Evolutionary conservation across 1,140 invertebrate genomes (phyloP).

Genomic region (Onthophagus taurus): DNA sequence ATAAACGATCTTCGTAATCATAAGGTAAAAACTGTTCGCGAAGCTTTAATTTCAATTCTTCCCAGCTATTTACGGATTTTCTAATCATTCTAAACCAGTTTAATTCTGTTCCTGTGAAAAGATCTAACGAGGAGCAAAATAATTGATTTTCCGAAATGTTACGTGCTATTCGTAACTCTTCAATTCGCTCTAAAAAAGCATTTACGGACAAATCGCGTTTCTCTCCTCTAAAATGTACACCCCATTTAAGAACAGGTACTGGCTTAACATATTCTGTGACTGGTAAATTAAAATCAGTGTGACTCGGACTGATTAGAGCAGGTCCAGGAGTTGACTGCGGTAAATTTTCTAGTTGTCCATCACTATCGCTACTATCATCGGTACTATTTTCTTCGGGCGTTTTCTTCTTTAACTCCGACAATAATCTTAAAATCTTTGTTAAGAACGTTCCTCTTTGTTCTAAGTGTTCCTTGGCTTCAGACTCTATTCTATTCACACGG

Average conservation of each 20-base stretch:
- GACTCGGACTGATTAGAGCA: too few relatives aligned
- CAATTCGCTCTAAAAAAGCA: constrained; percentile 9
- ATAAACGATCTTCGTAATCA: constrained; percentile 24
- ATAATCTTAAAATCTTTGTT: too few relatives aligned
- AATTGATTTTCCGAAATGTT: background rate
- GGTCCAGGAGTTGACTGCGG: too few relatives aligned
- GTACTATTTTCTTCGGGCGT: too few relatives aligned
- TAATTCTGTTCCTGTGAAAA: background rate
- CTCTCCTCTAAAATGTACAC: constrained; percentile 7
- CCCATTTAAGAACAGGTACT: constrained; percentile 13
- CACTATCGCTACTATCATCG: too few relatives aligned
- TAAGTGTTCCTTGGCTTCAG: too few relatives aligned
- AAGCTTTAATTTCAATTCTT: background rate
- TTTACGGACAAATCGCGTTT: constrained; percentile 8
- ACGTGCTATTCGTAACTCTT: constrained; percentile 8
- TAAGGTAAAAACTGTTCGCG: background rate
- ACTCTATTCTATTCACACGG: too few relatives aligned
- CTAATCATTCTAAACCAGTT: background rate
- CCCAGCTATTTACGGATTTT: constrained; percentile 4
- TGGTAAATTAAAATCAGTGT: too few relatives aligned
- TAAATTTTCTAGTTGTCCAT: too few relatives aligned
- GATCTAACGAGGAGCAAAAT: background rate
- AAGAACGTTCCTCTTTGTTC: too few relatives aligned
- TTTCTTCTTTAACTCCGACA: too few relatives aligned
- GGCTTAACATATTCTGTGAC: too few relatives aligned